phyloP scores from a whole-genome alignment of 2,888 invertebrate species.

The Hypena proboscidalis region DNA sequence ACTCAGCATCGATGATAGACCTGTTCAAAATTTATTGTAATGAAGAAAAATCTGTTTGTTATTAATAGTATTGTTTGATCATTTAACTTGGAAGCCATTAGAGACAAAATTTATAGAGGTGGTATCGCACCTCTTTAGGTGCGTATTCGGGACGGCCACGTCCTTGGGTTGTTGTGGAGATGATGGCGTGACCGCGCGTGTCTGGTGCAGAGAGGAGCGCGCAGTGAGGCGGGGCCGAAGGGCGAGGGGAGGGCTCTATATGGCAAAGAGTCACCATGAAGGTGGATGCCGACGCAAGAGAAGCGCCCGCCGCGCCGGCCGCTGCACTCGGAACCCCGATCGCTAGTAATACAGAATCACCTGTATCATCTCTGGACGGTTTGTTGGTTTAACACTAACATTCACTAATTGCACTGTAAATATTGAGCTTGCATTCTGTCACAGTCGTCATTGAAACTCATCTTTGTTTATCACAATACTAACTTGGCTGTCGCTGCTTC shows the following conservation, averaged over 20 bases:
- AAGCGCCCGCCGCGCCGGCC: slow-evolving; percentile 61
- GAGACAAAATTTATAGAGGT: slow-evolving; percentile 5
- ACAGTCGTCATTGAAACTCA: slow-evolving; percentile 29
- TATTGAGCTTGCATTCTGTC: slow-evolving; percentile 49
- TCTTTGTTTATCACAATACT: slow-evolving; percentile 35
- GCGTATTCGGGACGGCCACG: slow-evolving; percentile 13
- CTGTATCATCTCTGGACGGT: slow-evolving; percentile 79
- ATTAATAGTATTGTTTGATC: background rate
- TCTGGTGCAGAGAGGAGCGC: slow-evolving; percentile 72
- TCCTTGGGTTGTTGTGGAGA: slow-evolving; percentile 51
- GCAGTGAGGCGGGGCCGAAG: slow-evolving; percentile 53
- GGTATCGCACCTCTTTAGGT: slow-evolving; percentile 8
- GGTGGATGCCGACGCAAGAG: slow-evolving; percentile 70
- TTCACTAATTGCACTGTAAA: slow-evolving; percentile 55
- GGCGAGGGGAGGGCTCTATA: slow-evolving; percentile 58
- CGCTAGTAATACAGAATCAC: slow-evolving; percentile 78
- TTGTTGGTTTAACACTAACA: slow-evolving; percentile 69
- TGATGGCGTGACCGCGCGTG: slow-evolving; percentile 65
- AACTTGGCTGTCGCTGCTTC: slow-evolving; percentile 44
- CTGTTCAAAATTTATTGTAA: background rate
- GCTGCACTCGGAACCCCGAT: slow-evolving; percentile 58
- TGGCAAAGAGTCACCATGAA: slow-evolving; percentile 65
- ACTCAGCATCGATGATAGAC: background rate
- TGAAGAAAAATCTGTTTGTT: background rate
- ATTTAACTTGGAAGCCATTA: background rate